Base-by-base conservation (phyloP, 2,888 invertebrate species). In the Nephrotoma appendiculata region DNA sequence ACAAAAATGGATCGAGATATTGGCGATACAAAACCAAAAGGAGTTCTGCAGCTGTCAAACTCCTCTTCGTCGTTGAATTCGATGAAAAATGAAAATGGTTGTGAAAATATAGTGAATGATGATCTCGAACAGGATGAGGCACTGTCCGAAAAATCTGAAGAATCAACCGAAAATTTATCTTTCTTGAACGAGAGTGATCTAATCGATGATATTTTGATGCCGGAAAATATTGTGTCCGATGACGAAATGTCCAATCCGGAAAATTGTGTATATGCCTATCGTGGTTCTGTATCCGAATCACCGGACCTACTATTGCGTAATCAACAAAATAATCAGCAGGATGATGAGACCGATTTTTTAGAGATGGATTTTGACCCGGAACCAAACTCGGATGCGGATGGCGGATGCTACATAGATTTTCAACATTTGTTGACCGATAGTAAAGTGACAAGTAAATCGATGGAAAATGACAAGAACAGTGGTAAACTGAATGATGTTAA, bases 351-450 rank as follows among this genome's bases (percentile, higher is more conserved):
- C 1, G 92, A 92, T 87, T 92, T 91, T 87, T 89, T 92, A 4
- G 92, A 92, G 89, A 92, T 92, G 92, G 92, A 92, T 87, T 92
- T 91, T 86, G 92, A 92, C 86, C 92, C 92, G 6, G 92, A 92
- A 88, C 91, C 91, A 1, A 89, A 90, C 0, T 92, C 92, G 0
- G 92, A 92, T 87, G 88, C 91, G 12, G 92, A 92, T 86, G 52
- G 15, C 3, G 84, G 84, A 84, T 71, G 71, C 31, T 84, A 84
- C n/a, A 42, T 84, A 15, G 85, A 85, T 85, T 44, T 85, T 44
- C 42, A 85, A 19, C 43, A 19, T 43, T 44, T 85, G 9, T 7
- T 85, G 11, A 15, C 19, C 11, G 85, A 85, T 19, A 42, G 7
- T 84, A 42, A 42, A 84, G n/a, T n/a, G 6, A n/a, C 6, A 7